These are phyloP conservation scores for Rhineura floridana DNA, from an alignment of 2,113 vertebrate species.

Conservation along the genomic window DNA sequence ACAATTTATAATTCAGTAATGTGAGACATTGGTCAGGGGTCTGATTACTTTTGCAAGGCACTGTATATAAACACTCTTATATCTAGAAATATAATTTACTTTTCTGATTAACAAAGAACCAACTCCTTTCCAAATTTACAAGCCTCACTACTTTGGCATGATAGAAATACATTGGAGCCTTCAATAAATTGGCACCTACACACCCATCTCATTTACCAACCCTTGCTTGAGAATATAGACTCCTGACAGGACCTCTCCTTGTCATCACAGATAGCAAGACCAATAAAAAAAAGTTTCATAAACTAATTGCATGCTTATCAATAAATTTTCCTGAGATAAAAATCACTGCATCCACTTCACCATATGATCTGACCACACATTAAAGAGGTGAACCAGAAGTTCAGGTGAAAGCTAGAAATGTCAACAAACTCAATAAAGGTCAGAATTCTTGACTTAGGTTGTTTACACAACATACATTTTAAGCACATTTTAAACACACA, in stretches of 20 bases:
- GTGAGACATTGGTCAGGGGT: no score
- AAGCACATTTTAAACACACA: no score
- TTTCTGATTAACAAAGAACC: background rate
- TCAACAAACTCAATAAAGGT: background rate
- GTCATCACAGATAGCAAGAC: constrained; percentile 38
- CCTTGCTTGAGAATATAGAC: background rate
- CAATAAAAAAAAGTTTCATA: constrained; percentile 13
- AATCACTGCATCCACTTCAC: background rate
- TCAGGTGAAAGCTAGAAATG: background rate
- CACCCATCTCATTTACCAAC: background rate
- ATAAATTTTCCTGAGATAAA: background rate
- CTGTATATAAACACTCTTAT: background rate
- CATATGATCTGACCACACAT: background rate
- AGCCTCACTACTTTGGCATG: background rate
- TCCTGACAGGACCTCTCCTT: constrained; percentile 30
- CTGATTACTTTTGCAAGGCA: no score
- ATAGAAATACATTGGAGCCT: background rate
- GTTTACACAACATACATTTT: no score
- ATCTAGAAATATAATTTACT: background rate
- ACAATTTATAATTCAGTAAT: no score
- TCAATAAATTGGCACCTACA: background rate
- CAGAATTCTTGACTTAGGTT: no score
- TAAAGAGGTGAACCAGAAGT: background rate
- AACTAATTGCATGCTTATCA: background rate
- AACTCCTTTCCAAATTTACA: background rate